Evolutionary conservation across 2,113 vertebrate species (phyloP), one percentile per base, ranked within the genome.

Genomic region (Monopterus albus): DNA sequence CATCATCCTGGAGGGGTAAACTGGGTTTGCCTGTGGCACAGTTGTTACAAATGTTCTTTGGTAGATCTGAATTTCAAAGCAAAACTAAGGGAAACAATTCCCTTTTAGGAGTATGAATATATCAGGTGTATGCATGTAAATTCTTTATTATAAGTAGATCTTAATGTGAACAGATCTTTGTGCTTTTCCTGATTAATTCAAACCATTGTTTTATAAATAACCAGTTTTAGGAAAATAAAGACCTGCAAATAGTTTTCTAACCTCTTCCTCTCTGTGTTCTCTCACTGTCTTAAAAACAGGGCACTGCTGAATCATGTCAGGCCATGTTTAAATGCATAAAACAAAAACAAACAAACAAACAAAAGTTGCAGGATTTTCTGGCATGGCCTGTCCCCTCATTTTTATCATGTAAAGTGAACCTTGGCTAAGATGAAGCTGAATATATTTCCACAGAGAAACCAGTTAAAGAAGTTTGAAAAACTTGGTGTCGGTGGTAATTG

Each of bases 401-500:
- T 71, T 49, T 58, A 23, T 66, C 35, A 74, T 43, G 40, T 56
- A 33, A 53, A 58, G 29, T 53, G 36, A 70, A 57, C 46, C 62
- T 65, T n/a, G 1, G 28, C 35, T n/a, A 39, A 35, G n/a, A 17
- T 23, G 69, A 69, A 81, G 43, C 45, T 43, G 18, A 42, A 70
- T 71, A 67, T 49, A 53, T 72, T 63, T 76, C 70, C 49, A 40
- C 40, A 39, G 31, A 38, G 9, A 17, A 31, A 18, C 21, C 35
- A 29, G 36, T 46, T 82, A 42, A 53, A 66, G 49, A 66, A 49
- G 12, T 66, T 49, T 38, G 8, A 65, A 20, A 40, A 75, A 75
- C 33, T 18, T 53, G 5, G 35, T 80, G 73, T 80, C 63, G 17
- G 57, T 53, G 56, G 58, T 70, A 69, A 69, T 80, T 72, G 17